Evolutionary conservation across 2,113 vertebrate genomes (phyloP).

Genomic region (Syrmaticus mikado): DNA sequence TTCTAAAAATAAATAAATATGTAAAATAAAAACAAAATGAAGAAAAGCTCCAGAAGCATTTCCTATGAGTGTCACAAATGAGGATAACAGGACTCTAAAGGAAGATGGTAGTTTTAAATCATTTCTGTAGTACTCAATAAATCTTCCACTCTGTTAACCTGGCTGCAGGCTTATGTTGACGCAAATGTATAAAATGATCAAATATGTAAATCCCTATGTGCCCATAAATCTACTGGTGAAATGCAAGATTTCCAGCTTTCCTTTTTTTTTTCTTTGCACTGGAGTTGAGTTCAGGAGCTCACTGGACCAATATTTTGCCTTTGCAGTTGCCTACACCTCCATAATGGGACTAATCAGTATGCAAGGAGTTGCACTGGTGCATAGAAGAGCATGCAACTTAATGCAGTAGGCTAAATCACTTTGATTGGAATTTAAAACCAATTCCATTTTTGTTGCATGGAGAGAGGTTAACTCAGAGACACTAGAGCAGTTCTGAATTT

Average conservation of each 20-base stretch:
- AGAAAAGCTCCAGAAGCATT: neutral
- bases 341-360: neutral
- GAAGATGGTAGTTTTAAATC: neutral
- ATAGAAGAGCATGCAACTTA: neutral
- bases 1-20: neutral
- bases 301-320: neutral
- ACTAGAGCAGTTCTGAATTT: neutral
- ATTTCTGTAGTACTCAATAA: neutral
- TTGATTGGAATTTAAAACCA: neutral
- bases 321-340: neutral
- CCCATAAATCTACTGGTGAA: accelerated
- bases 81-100: neutral
- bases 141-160: neutral
- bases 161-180: neutral
- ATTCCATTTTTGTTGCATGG: neutral
- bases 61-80: neutral
- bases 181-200: neutral
- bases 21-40: neutral
- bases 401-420: neutral
- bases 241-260: neutral
- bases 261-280: neutral
- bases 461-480: neutral
- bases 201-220: neutral
- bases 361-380: neutral
- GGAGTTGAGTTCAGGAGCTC: neutral